Base-by-base conservation (phyloP, 2,113 vertebrate genomes). In the Chlamydotis undulata region DNA sequence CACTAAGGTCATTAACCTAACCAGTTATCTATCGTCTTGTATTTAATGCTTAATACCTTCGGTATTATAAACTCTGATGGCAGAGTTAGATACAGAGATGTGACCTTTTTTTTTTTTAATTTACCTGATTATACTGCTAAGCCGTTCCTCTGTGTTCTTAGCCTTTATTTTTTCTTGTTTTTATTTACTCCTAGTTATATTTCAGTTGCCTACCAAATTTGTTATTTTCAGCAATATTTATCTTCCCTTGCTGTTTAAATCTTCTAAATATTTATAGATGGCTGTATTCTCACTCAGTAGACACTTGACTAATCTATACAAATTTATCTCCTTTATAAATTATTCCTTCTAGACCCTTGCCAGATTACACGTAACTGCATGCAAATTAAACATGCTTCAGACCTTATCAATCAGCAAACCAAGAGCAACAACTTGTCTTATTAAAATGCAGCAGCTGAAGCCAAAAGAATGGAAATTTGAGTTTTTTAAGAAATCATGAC, bases 321-420 rank as follows among this genome's bases (percentile, higher is more conserved):
- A 47, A 76, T 93, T 71, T 31, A 64, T 90, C 61, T 85, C 33
- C 61, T 85, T 92, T 68, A 77, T 61, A 81, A 96, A 89, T 87
- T 55, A 76, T 64, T 92, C 75, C 33, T 83, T 41, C 49, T 29
- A 88, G 43, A 25, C 57, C 22, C n/a, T 43, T 59, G 64, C 76
- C 73, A 77, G 55, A 21, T 90, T 43, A 55, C 53, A 19, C 0
- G 0, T 43, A 55, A 37, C 49, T 49, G 47, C 81, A 91, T 35
- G 39, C 29, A 87, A 87, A 85, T 59, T n/a, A 64, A 85, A 71
- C 1, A 1, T 21, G 37, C 43, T 77, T 75, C 65, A 89, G 86
- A 78, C 47, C 19, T 71, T 81, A 88, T 49, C 45, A 60, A 19
- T 75, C 81, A 84, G n/a, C 60, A 71, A 84, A 33, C 31, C 60